Evolutionary conservation across 2,888 invertebrate species (phyloP), one percentile per base, ranked within the genome.

Genomic region (Elmis aenea): DNA sequence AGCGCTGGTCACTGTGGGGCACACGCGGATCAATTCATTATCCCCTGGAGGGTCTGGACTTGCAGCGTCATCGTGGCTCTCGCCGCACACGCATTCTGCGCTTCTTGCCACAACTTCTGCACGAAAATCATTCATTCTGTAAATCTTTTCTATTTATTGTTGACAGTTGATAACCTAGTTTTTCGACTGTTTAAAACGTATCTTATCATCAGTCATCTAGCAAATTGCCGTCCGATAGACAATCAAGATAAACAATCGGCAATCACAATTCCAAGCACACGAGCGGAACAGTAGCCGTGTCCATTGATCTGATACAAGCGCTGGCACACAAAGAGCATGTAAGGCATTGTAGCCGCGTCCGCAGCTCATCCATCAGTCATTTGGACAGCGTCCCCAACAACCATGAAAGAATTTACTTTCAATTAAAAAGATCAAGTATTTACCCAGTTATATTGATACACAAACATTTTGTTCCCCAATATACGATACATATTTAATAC

Each of bases 1-100:
- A 33, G 42, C 51, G 46, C 50, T 55, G 57, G 55, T 58, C 57
- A 58, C 51, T 56, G 51, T 54, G 53, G 58, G 56, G 57, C 54
- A 58, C 61, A 58, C 63, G 61, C 63, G 64, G 61, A 64, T 63
- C 63, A 64, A 64, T 64, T 64, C 64, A 64, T 64, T 64, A 64
- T 57, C 53, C 60, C 54, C 58, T 46, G 59, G 62, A 63, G 64
- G 63, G 61, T 58, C 56, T 53, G 56, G 58, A 58, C 56, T 59
- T 59, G 64, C 63, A 64, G 54, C 57, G 62, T 62, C 64, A 64
- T 64, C 62, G 18, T 30, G 28, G 41, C 27, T 37, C 38, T 42
- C 33, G 38, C 33, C 38, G 38, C 42, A 33, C 42, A 37, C 37
- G 38, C 30, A 38, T 38, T 20, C 34, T 22, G 29, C 22, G 26